phyloP scores from a whole-genome alignment of 2,113 vertebrate species.

The Tyrannus savana region DNA sequence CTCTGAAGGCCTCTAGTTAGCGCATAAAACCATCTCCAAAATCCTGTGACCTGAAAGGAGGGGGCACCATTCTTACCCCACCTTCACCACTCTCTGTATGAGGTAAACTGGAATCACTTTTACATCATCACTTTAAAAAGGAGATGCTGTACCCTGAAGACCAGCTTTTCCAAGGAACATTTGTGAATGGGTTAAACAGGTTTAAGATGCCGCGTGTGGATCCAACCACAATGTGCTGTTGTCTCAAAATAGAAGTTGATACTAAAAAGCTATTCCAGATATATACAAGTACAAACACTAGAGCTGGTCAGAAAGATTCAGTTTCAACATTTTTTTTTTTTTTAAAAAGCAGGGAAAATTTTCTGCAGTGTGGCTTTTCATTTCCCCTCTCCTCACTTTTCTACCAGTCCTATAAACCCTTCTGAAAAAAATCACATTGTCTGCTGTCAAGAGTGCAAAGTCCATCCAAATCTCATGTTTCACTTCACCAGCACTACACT shows the following conservation, averaged over 20 bases:
- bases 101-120: slow-evolving; percentile 68
- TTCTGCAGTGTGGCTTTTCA: background rate
- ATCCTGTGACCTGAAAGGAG: background rate
- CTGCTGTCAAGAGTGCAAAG: slow-evolving; percentile 66
- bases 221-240: slow-evolving; percentile 65
- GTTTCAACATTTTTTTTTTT: background rate
- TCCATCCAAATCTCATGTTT: slow-evolving; percentile 65
- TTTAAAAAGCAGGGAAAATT: background rate
- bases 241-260: slow-evolving; percentile 72
- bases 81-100: slow-evolving; percentile 30
- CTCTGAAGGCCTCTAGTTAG: slow-evolving; percentile 66
- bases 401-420: slow-evolving; percentile 54
- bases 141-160: slow-evolving; percentile 57
- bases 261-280: slow-evolving; percentile 77
- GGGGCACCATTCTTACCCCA: background rate
- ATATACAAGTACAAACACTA: slow-evolving; percentile 67
- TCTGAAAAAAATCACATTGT: background rate
- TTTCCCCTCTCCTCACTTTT: slow-evolving; percentile 1
- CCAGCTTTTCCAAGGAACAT: slow-evolving; percentile 56
- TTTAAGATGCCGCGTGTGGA: slow-evolving; percentile 39
- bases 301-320: slow-evolving; percentile 58
- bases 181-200: slow-evolving; percentile 34
- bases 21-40: slow-evolving; percentile 37
- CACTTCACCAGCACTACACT: slow-evolving; percentile 67
- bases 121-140: slow-evolving; percentile 33